phyloP scores from a whole-genome alignment of 2,888 invertebrate genomes.

The Eretmocerus hayati region DNA sequence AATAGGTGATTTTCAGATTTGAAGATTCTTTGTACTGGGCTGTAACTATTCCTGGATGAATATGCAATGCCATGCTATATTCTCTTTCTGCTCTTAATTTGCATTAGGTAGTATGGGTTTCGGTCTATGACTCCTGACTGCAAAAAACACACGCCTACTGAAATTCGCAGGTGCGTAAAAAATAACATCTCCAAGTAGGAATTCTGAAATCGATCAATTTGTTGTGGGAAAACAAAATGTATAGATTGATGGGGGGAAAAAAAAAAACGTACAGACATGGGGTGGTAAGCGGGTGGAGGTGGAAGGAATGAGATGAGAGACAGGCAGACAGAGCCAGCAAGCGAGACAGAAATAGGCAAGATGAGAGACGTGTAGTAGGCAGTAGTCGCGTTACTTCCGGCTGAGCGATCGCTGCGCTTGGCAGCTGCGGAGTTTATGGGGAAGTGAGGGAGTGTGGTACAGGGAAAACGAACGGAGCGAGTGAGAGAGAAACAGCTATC shows the following conservation, averaged over 20 bases:
- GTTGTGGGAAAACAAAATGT: too few relatives aligned
- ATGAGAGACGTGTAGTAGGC: slow-evolving; percentile 42
- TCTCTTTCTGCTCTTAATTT: too few relatives aligned
- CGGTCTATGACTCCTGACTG: too few relatives aligned
- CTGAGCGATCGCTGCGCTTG: slow-evolving; percentile 45
- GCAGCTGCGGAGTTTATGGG: slow-evolving; percentile 45
- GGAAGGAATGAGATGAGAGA: not conserved
- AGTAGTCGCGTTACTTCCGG: slow-evolving; percentile 48
- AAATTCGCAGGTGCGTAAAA: too few relatives aligned
- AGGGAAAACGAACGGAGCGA: slow-evolving; percentile 16
- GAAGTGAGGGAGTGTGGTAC: slow-evolving; percentile 20
- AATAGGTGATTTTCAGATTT: too few relatives aligned
- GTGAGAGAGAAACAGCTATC: slow-evolving; percentile 29
- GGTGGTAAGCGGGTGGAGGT: slow-evolving; percentile 2
- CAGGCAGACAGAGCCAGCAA: slow-evolving; percentile 25
- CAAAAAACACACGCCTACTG: too few relatives aligned
- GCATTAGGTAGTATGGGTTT: too few relatives aligned
- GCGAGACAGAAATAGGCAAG: slow-evolving; percentile 19
- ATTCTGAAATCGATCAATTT: too few relatives aligned
- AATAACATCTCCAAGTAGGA: too few relatives aligned
- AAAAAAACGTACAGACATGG: not conserved
- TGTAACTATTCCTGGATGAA: too few relatives aligned
- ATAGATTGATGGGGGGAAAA: not conserved
- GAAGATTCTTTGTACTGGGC: too few relatives aligned
- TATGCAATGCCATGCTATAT: too few relatives aligned